Base-by-base conservation (phyloP, 2,888 invertebrate species). In the Conistra vaccinii region DNA sequence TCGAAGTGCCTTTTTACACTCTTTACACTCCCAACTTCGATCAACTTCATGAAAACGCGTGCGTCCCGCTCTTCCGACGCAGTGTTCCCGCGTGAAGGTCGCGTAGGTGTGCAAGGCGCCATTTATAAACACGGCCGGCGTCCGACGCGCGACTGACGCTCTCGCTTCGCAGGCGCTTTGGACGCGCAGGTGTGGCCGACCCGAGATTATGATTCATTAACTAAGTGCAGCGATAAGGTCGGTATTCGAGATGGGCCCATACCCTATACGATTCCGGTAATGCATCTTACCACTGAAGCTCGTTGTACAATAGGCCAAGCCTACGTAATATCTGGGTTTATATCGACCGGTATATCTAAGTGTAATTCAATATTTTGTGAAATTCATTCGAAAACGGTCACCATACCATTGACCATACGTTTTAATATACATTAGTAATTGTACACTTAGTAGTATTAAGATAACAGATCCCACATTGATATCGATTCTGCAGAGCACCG, bases 181-280 rank as follows among this genome's bases (percentile, higher is more conserved):
- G 39, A 2, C 39, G 39, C 10, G 39, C 39, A 39, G 39, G 39
- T 39, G 10, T 39, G 10, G 10, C 10, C 39, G 2, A 2, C n/a
- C n/a, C 14, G n/a, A 39, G 39, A 58, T 60, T 79, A 78, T 58
- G 39, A 51, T 51, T 42, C 23, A 78, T 69, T 79, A 23, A 14
- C 29, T 26, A 51, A 55, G n/a, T 62, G 29, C 4, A 48, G 35
- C 29, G 1, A 20, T 51, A 78, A 58, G 32, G 14, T 51, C 39
- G 23, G 42, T 65, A n/a, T 69, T 75, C 68, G 14, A 79, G 10
- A 60, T 76, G 53, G 63, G 45, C 53, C 35, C 32, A 53, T 69
- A 29, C 35, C 51, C 12, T 39, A 32, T 17, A 51, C 20, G 32
- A 32, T 42, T 32, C 32, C 32, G 9, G n/a, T 42, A 42, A 51